Conservation (phyloP, 2,113 vertebrate species). For the Ahaetulla prasina region DNA sequence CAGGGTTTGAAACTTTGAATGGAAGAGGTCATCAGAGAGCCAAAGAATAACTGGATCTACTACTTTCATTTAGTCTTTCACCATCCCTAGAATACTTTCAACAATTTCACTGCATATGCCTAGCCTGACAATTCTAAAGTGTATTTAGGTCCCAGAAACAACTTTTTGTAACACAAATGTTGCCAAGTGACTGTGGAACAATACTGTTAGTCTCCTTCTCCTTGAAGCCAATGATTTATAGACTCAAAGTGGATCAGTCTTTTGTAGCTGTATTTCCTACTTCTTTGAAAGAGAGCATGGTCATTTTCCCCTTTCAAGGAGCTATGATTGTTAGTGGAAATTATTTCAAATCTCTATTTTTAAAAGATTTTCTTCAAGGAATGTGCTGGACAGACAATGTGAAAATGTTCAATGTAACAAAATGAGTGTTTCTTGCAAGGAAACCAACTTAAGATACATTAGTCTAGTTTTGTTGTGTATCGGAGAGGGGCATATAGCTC, state of each 20-base stretch:
- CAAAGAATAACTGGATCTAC: constrained; percentile 40
- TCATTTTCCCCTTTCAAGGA: constrained; percentile 52
- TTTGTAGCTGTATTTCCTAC: constrained; percentile 37
- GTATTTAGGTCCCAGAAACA: constrained; percentile 51
- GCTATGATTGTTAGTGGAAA: constrained; percentile 6
- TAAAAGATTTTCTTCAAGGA: neutral
- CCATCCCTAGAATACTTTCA: constrained; percentile 33
- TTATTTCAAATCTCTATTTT: constrained; percentile 35
- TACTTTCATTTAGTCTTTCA: constrained; percentile 43
- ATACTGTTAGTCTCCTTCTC: constrained; percentile 23
- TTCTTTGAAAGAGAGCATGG: constrained; percentile 37
- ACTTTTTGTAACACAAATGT: constrained; percentile 45
- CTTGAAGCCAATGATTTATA: constrained; percentile 45
- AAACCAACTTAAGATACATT: constrained; percentile 41
- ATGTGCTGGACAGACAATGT: neutral
- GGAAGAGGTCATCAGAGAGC: constrained; percentile 57
- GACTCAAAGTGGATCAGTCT: constrained; percentile 41
- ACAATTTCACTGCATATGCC: constrained; percentile 49
- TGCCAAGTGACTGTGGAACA: constrained; percentile 27
- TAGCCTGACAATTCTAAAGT: constrained; percentile 47
- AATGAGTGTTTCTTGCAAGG: constrained; percentile 39
- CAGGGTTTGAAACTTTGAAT: constrained; percentile 26
- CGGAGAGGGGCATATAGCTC: neutral
- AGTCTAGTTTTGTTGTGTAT: constrained; percentile 22
- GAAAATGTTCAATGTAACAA: constrained; percentile 28